A percentile compares a stretch with the other conserved stretches of the same genome.
Evolutionary conservation across 2,888 invertebrate genomes (phyloP).

Genomic region (Cephalotes varians): DNA sequence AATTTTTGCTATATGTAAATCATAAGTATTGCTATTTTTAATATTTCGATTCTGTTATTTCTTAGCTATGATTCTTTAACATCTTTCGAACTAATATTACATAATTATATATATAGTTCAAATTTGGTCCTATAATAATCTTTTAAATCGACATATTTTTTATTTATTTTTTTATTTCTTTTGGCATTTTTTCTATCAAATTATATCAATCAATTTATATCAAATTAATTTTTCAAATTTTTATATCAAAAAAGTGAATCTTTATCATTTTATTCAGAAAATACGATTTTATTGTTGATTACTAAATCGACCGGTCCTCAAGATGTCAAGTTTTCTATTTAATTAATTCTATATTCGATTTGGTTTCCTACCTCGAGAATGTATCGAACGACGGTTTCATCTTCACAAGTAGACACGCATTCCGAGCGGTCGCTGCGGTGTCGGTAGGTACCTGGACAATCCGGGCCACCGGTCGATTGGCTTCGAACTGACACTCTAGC

Average conservation of each 20-base stretch:
- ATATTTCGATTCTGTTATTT: background rate
- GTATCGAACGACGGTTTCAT: conserved; percentile 68
- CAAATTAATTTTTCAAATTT: too few relatives aligned
- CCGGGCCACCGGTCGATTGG: conserved; percentile 74
- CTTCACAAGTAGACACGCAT: conserved; percentile 66
- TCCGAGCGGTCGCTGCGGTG: conserved; percentile 54
- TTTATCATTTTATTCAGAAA: background rate
- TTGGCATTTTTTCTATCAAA: background rate
- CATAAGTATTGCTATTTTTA: background rate
- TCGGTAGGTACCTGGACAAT: conserved; percentile 73
- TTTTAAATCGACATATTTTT: background rate
- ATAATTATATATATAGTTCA: background rate
- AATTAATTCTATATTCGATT: background rate
- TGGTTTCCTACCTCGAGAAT: conserved; percentile 66
- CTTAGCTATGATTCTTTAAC: background rate
- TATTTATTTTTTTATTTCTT: background rate
- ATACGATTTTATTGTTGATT: background rate
- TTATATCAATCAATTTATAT: too few relatives aligned
- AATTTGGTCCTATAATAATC: background rate
- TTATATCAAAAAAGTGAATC: too few relatives aligned
- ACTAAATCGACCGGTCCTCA: background rate
- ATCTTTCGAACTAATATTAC: background rate
- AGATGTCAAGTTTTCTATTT: background rate
- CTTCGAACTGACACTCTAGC: conserved; percentile 76
- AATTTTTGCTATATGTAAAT: background rate